Evolutionary conservation across 2,888 invertebrate genomes (phyloP).

Genomic region (Deilephila elpenor): DNA sequence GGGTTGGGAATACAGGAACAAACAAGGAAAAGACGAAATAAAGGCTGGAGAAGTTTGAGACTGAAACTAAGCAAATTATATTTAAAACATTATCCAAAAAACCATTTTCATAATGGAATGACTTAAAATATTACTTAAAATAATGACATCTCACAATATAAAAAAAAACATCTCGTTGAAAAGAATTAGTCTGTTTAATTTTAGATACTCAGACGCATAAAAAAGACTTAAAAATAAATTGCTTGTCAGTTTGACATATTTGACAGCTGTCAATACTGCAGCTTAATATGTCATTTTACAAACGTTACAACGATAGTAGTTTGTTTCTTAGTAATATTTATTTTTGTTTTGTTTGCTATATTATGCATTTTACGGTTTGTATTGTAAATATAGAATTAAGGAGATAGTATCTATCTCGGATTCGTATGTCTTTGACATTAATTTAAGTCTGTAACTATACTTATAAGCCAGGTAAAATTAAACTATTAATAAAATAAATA

Average conservation of each 20-base stretch:
- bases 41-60: slow-evolving; percentile 71
- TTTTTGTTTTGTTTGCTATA: slow-evolving; percentile 2
- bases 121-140: not conserved
- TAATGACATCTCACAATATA: no score
- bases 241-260: not conserved
- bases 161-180: no score
- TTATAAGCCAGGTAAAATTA: not conserved
- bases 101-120: not conserved
- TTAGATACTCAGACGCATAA: no score
- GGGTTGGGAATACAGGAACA: slow-evolving; percentile 88
- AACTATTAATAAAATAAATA: no score
- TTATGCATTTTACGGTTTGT: not conserved
- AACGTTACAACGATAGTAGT: not conserved
- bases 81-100: not conserved
- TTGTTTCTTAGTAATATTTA: not conserved
- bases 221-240: not conserved
- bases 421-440: slow-evolving; percentile 30
- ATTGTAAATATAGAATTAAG: slow-evolving; percentile 14
- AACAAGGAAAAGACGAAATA: slow-evolving; percentile 79
- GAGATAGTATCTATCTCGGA: slow-evolving; percentile 33
- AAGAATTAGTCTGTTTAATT: no score
- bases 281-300: not conserved
- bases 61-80: slow-evolving; percentile 40
- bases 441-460: slow-evolving; percentile 18
- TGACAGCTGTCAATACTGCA: not conserved